phyloP scores from a whole-genome alignment of 2,797 vertebrate genomes.

The Chanos chanos region DNA sequence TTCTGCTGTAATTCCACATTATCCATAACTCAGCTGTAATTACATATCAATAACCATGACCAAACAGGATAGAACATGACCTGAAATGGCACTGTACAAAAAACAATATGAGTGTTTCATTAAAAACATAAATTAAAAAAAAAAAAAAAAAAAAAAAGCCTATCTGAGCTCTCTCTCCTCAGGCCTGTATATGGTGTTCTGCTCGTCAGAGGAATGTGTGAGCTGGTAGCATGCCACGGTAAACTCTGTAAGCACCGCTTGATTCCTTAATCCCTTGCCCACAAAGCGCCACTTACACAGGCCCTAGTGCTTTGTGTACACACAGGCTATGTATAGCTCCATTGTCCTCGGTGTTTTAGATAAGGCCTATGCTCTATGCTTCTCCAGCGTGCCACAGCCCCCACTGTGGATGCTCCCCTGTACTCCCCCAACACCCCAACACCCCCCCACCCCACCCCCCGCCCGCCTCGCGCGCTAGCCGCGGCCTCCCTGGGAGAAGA shows the following conservation, averaged over 20 bases:
- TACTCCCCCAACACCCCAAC: no score
- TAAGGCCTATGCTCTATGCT: slow-evolving; percentile 59
- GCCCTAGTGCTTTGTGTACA: not conserved
- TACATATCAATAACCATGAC: no score
- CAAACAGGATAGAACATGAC: no score
- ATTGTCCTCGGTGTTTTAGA: slow-evolving; percentile 55
- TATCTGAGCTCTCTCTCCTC: not conserved
- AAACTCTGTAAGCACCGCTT: not conserved
- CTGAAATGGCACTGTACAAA: no score
- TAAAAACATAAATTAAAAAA: no score
- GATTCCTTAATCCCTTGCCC: no score
- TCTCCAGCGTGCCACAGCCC: no score
- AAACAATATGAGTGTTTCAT: no score
- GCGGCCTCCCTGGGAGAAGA: slow-evolving; percentile 54
- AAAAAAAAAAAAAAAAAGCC: no score
- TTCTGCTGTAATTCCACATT: not conserved
- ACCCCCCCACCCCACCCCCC: slow-evolving; percentile 53
- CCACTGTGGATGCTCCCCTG: no score
- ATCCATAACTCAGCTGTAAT: not conserved
- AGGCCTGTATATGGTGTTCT: not conserved
- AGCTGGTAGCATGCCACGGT: no score
- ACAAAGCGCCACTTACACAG: no score
- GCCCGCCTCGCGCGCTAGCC: slow-evolving; percentile 40
- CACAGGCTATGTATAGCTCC: slow-evolving; percentile 46
- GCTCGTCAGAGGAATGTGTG: not conserved